Evolutionary conservation across 2,113 vertebrate genomes (phyloP).

Genomic region (Alligator mississippiensis): DNA sequence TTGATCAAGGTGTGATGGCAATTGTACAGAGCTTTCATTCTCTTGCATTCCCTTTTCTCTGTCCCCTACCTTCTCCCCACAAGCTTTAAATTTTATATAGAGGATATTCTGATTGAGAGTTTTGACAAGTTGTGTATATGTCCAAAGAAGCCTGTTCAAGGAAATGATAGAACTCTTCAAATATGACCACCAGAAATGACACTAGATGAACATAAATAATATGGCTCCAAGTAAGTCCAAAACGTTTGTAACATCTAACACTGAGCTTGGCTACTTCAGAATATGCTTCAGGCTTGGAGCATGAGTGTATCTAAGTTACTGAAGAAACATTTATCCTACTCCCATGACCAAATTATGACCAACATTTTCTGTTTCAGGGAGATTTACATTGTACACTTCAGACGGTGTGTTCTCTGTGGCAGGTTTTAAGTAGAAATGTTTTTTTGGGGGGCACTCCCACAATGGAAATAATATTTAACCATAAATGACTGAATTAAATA

Average conservation of each 20-base stretch:
- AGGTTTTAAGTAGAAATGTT: background rate
- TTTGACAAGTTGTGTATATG: background rate
- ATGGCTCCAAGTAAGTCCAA: background rate
- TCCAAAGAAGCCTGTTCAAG: background rate
- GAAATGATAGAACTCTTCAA: background rate
- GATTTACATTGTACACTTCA: background rate
- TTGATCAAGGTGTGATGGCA: background rate
- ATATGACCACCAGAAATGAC: background rate
- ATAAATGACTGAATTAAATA: constrained; percentile 19
- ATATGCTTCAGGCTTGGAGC: background rate
- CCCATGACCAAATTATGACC: background rate
- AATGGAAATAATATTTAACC: background rate
- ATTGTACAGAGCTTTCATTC: background rate
- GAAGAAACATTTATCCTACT: background rate
- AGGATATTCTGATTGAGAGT: rapidly evolving
- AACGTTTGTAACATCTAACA: constrained; percentile 40
- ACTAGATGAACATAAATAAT: background rate
- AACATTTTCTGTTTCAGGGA: background rate
- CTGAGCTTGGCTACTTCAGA: background rate
- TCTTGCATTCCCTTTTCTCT: background rate
- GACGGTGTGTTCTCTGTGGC: background rate
- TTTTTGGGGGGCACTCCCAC: background rate
- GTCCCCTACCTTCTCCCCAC: background rate
- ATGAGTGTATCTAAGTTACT: background rate
- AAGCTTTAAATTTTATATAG: background rate